Conservation (phyloP, 1,140 invertebrate species). For the Drosophila bifasciata region DNA sequence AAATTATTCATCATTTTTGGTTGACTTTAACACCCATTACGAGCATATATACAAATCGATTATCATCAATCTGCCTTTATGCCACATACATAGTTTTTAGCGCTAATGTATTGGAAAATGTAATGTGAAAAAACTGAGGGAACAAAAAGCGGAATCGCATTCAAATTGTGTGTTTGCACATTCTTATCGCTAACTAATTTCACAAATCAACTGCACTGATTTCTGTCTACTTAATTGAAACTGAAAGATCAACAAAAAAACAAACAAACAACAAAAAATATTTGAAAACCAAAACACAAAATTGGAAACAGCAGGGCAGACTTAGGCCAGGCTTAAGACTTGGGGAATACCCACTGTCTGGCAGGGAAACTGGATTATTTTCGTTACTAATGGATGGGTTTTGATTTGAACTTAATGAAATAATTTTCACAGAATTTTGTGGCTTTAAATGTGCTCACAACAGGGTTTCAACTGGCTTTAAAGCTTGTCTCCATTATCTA, state of each 20-base stretch:
- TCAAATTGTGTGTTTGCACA: slow-evolving; percentile 13
- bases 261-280: slow-evolving; percentile 19
- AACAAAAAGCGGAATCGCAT: slow-evolving; percentile 6
- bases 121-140: neutral
- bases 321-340: neutral
- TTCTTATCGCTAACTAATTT: slow-evolving; percentile 35
- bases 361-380: neutral
- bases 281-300: slow-evolving; percentile 2
- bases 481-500: too few species aligned
- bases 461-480: too few species aligned
- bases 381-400: too few species aligned
- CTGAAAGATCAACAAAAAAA: slow-evolving; percentile 13
- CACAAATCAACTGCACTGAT: slow-evolving; percentile 19
- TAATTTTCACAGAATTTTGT: too few species aligned
- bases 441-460: too few species aligned
- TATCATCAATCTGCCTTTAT: too few species aligned
- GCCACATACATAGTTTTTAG: too few species aligned
- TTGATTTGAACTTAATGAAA: neutral
- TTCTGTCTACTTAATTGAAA: slow-evolving; percentile 44
- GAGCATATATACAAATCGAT: too few species aligned
- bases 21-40: too few species aligned
- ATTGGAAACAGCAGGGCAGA: neutral
- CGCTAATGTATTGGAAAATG: too few species aligned
- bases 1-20: too few species aligned
- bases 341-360: too few species aligned